phyloP scores from a whole-genome alignment of 2,113 vertebrate genomes.

The Argyrosomus japonicus region DNA sequence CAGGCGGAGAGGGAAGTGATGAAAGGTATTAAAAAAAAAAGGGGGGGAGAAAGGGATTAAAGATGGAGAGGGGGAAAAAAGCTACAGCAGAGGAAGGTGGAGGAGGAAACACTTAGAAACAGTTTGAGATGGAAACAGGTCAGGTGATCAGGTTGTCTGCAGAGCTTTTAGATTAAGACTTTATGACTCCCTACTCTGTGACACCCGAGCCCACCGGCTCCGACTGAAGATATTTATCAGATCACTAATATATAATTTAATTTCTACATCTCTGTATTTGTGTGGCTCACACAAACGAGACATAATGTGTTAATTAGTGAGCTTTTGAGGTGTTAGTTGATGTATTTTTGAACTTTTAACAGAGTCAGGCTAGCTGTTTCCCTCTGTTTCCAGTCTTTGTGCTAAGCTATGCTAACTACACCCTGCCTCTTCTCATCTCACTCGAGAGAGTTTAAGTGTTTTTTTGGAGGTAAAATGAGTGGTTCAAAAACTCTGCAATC shows the following conservation, averaged over 20 bases:
- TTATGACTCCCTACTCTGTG: background rate
- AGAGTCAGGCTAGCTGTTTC: too few relatives aligned
- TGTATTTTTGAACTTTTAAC: background rate
- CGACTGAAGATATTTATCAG: background rate
- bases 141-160: conserved; percentile 41
- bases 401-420: background rate
- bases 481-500: too few relatives aligned
- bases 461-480: too few relatives aligned
- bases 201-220: background rate
- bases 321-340: background rate
- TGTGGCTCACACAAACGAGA: background rate
- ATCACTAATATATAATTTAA: background rate
- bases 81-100: conserved; percentile 8
- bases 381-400: too few relatives aligned
- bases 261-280: background rate
- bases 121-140: conserved; percentile 12
- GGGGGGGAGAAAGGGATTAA: background rate
- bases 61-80: background rate
- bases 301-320: background rate
- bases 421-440: background rate
- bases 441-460: too few relatives aligned
- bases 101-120: background rate
- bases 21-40: background rate
- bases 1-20: conserved; percentile 24
- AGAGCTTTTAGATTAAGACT: background rate